Evolutionary conservation across 1,140 invertebrate species (phyloP).

Genomic region (Drepana arcuata): DNA sequence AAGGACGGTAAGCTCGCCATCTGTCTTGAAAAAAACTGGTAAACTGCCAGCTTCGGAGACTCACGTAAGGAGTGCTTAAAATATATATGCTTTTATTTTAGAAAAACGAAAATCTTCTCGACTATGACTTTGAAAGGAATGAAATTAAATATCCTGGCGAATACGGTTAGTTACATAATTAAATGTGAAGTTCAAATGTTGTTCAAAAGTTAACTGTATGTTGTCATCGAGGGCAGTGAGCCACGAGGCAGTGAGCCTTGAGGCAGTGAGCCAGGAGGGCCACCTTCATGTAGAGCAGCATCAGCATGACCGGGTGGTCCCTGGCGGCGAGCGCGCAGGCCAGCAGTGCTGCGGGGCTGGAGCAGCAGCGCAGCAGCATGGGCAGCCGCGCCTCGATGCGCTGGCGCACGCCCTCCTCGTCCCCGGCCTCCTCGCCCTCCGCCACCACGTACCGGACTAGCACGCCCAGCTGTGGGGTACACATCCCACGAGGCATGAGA

Average conservation of each 20-base stretch:
- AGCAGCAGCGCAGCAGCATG: conserved; percentile 80
- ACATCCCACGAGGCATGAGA: too few species aligned
- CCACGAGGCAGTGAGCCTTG: not conserved
- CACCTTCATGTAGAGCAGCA: conserved; percentile 75
- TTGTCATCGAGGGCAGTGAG: not conserved
- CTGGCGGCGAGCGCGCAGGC: conserved; percentile 48
- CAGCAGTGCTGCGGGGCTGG: conserved; percentile 69
- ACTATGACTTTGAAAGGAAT: not conserved
- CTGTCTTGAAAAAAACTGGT: too few species aligned
- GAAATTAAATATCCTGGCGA: not conserved
- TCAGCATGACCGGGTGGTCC: conserved; percentile 64
- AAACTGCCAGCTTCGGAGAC: too few species aligned
- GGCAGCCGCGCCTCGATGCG: conserved; percentile 78
- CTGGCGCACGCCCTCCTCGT: conserved; percentile 38
- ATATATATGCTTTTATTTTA: too few species aligned
- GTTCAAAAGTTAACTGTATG: not conserved
- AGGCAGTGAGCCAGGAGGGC: conserved; percentile 23
- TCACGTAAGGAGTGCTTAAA: too few species aligned
- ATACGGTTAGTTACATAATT: not conserved
- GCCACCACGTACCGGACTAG: conserved; percentile 82
- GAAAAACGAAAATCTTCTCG: not conserved
- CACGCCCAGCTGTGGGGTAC: conserved; percentile 61
- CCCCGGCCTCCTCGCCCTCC: conserved; percentile 30
- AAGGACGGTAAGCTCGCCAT: too few species aligned
- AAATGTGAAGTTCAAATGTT: not conserved